Conservation (phyloP, 2,797 vertebrate species). For the Champsocephalus gunnari region DNA sequence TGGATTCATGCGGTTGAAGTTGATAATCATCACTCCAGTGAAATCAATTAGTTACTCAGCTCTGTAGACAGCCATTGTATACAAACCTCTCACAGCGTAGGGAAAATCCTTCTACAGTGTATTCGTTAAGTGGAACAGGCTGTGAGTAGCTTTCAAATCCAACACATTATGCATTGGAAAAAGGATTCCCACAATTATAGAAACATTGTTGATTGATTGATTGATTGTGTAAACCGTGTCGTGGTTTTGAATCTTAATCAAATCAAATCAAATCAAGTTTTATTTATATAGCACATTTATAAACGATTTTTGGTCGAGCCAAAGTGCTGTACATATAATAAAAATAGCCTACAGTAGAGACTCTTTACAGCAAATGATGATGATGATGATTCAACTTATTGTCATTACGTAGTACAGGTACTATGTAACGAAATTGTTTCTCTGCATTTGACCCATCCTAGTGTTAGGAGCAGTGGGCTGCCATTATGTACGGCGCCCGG, state of each 20-base stretch:
- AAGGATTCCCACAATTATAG: slow-evolving; percentile 11
- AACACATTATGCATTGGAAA: neutral
- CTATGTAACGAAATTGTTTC: too few species aligned
- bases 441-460: too few species aligned
- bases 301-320: too few species aligned
- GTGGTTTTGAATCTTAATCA: slow-evolving; percentile 27
- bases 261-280: too few species aligned
- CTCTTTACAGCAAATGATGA: too few species aligned
- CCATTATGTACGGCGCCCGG: too few species aligned
- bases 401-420: too few species aligned
- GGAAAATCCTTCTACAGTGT: neutral
- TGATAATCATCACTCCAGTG: neutral
- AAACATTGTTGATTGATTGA: neutral
- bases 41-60: neutral
- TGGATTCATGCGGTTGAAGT: neutral
- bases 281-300: too few species aligned
- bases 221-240: slow-evolving; percentile 2
- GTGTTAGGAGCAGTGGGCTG: too few species aligned
- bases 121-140: neutral
- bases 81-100: neutral
- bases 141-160: neutral
- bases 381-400: too few species aligned
- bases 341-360: too few species aligned
- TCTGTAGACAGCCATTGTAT: neutral
- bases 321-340: too few species aligned